phyloP scores from a whole-genome alignment of 92 coral and sea anemone species.

The Palythoa grandiflora region DNA sequence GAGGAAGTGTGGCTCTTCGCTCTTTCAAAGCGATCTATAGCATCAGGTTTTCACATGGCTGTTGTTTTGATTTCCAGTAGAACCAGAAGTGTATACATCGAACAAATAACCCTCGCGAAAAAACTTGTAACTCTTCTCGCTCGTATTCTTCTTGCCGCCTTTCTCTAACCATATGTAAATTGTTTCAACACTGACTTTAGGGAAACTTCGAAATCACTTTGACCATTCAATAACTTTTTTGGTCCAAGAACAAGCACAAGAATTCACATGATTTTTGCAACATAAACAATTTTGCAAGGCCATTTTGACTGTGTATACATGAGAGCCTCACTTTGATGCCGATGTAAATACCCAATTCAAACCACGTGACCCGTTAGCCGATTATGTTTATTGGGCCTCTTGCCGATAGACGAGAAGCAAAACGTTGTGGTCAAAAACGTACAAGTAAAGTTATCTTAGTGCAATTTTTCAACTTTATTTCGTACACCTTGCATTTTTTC shows the following conservation, averaged over 20 bases:
- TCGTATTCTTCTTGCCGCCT: constrained; percentile 51
- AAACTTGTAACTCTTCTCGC: constrained; percentile 61
- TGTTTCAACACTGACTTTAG: constrained; percentile 21
- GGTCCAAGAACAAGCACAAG: constrained; percentile 13
- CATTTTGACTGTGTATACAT: background rate
- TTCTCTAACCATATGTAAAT: no score
- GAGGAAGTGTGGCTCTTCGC: constrained; percentile 57
- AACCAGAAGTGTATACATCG: constrained; percentile 46
- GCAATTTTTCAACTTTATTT: no score
- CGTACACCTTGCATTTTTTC: no score
- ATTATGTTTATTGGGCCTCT: constrained; percentile 37
- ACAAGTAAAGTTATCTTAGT: no score
- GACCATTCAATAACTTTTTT: constrained; percentile 9
- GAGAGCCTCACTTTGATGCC: constrained; percentile 34
- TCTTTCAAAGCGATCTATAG: constrained; percentile 61
- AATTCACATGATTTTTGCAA: constrained; percentile 22
- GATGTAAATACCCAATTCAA: constrained; percentile 68
- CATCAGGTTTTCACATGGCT: constrained; percentile 45
- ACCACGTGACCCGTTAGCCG: constrained; percentile 55
- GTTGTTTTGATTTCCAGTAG: constrained; percentile 24
- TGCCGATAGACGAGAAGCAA: no score
- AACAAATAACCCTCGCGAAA: constrained; percentile 26
- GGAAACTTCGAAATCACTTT: constrained; percentile 40
- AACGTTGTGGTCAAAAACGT: no score
- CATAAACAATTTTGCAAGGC: constrained; percentile 32